Base-by-base conservation (phyloP, 2,888 invertebrate genomes). In the Dynastes tityus region DNA sequence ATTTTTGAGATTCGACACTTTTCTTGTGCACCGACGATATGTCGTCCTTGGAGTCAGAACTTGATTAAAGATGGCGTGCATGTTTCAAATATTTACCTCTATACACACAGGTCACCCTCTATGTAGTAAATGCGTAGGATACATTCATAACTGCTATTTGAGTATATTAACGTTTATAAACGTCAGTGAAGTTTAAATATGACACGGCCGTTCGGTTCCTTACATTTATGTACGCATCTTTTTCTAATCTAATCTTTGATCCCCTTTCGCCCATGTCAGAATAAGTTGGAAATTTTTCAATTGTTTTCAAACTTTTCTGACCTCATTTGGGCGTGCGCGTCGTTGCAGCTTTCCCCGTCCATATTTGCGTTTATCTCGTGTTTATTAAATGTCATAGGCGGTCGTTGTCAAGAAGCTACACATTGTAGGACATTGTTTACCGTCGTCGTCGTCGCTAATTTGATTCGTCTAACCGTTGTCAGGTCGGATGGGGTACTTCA, bases 381-480 rank as follows among this genome's bases (percentile, higher is more conserved):
- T 79, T 79, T 79, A 79, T 79, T 79, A 79, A 79, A 77, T 77
- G 79, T 79, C 79, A 79, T 79, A 79, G 76, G 73, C 65, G 79
- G 76, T 79, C 76, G 76, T 76, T 76, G 79, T 79, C 73, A 73
- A 77, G 79, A 76, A 77, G 67, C 76, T 79, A 73, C 77, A 79
- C 74, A 79, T 77, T 77, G 77, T 76, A 79, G 79, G 79, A 79
- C 79, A 79, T 79, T 77, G 79, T 79, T 79, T 79, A 79, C 79
- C 79, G 79, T 79, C 77, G 79, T 76, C 71, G 68, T 68, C 84
- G 84, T 83, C 83, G 83, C 84, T 87, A 87, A 87, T 87, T 87
- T 85, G 85, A 87, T 87, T 86, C 86, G 83, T 84, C 85, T 84
- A 86, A 86, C 86, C 86, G 86, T 86, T 86, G 86, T 86, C 86